phyloP scores from a whole-genome alignment of 1,140 invertebrate genomes.

The Probaryconus sp. region DNA sequence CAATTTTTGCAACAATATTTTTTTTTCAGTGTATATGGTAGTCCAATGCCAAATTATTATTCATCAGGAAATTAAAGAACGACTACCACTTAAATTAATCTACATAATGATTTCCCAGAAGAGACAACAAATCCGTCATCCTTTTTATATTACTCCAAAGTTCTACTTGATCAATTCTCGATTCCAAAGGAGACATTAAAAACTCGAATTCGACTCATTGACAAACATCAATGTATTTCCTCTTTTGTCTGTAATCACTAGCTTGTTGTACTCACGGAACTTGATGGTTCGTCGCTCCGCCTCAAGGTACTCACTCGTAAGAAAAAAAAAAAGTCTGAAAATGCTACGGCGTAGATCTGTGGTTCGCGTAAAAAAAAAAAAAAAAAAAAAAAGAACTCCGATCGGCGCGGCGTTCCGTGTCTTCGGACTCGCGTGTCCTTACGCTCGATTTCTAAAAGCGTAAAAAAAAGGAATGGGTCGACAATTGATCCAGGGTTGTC shows the following conservation, averaged over 20 bases:
- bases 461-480: constrained; percentile 64
- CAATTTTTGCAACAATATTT: no score
- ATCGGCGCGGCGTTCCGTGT: constrained; percentile 49
- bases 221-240: constrained; percentile 44
- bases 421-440: constrained; percentile 67
- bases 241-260: constrained; percentile 43
- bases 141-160: no score
- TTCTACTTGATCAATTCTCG: no score
- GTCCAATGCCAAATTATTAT: no score
- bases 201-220: constrained; percentile 21
- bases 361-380: constrained; percentile 10
- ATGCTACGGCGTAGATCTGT: constrained; percentile 21
- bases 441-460: constrained; percentile 74
- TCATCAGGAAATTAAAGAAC: no score
- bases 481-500: constrained; percentile 63
- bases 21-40: no score
- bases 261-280: constrained; percentile 58
- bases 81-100: no score
- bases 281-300: constrained; percentile 63
- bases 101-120: no score
- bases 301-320: constrained; percentile 56
- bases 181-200: constrained; percentile 7
- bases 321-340: constrained; percentile 40
- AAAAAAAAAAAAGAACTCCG: constrained; percentile 22
- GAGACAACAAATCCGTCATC: no score